Evolutionary conservation across 2,888 invertebrate genomes (phyloP).

Genomic region (Teleogryllus oceanicus): DNA sequence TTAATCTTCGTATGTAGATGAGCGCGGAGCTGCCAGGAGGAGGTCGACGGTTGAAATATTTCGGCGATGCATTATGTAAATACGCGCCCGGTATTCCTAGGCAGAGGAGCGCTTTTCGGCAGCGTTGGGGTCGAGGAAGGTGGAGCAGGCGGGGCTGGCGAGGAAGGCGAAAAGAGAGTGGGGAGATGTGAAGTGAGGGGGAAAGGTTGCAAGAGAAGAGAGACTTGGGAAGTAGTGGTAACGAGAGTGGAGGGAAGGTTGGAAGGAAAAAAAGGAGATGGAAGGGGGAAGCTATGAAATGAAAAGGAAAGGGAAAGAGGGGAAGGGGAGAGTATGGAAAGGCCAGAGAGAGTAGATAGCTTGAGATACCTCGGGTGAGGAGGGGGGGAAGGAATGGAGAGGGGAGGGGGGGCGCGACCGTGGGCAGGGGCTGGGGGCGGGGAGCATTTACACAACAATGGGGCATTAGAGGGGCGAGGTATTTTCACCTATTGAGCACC

Average conservation of each 20-base stretch:
- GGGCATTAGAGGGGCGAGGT: constrained; percentile 1
- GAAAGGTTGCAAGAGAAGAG: background rate
- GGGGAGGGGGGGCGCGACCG: background rate
- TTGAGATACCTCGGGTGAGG: background rate
- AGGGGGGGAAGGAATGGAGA: background rate
- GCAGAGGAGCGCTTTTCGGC: background rate
- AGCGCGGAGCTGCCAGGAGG: background rate
- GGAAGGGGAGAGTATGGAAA: background rate
- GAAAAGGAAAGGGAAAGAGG: too few relatives aligned
- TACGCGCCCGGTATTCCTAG: background rate
- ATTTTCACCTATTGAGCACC: constrained; percentile 18
- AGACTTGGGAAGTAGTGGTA: too few relatives aligned
- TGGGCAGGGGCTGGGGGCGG: background rate
- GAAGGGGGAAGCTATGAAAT: too few relatives aligned
- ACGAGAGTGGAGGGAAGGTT: too few relatives aligned
- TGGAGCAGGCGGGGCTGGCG: background rate
- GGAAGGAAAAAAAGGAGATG: too few relatives aligned
- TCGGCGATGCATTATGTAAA: constrained; percentile 3
- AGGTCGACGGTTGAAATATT: background rate
- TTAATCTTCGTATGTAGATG: background rate
- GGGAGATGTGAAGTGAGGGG: background rate
- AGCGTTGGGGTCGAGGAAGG: background rate
- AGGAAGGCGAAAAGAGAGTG: background rate
- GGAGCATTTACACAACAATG: constrained; percentile 18
- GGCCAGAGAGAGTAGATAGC: background rate